A percentile compares a stretch with the other conserved stretches of the same genome.
Conservation (phyloP, 2,797 vertebrate genomes). For the Characodon lateralis region DNA sequence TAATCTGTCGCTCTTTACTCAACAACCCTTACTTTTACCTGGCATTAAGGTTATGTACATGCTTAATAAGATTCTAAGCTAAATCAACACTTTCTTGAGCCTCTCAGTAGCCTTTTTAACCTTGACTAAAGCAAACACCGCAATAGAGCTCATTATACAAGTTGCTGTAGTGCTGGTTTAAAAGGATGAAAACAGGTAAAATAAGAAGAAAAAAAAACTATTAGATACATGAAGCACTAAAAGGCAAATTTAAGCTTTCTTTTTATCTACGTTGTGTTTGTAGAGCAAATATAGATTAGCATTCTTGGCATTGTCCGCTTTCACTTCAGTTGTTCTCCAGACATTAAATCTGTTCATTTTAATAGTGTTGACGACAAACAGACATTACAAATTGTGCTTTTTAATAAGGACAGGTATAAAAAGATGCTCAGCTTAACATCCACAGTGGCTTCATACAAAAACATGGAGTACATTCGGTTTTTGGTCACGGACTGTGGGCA, state of each 20-base stretch:
- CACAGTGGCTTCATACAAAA: not conserved
- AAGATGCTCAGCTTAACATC: constrained; percentile 11
- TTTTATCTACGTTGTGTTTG: constrained; percentile 53
- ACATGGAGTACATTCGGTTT: constrained; percentile 1
- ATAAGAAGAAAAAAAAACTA: constrained; percentile 13
- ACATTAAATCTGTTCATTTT: constrained; percentile 31
- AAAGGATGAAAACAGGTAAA: not conserved
- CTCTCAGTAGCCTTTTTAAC: not conserved
- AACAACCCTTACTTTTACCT: constrained; percentile 38
- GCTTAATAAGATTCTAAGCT: constrained; percentile 11
- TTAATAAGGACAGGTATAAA: constrained; percentile 14
- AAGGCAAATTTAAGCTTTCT: constrained; percentile 20
- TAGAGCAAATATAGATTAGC: constrained; percentile 44
- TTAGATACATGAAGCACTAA: constrained; percentile 27
- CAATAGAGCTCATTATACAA: not conserved
- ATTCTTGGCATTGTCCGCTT: constrained; percentile 31
- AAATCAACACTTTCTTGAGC: constrained; percentile 5
- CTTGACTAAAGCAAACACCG: not conserved
- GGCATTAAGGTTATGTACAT: constrained; percentile 6
- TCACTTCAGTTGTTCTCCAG: constrained; percentile 32
- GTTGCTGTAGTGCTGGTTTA: not conserved
- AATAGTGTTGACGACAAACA: constrained; percentile 41
- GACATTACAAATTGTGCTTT: constrained; percentile 33
- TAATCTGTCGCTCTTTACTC: constrained; percentile 15
- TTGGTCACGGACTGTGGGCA: constrained; percentile 3